phyloP scores from a whole-genome alignment of 2,888 invertebrate genomes.

The Tenthredo mesomela region DNA sequence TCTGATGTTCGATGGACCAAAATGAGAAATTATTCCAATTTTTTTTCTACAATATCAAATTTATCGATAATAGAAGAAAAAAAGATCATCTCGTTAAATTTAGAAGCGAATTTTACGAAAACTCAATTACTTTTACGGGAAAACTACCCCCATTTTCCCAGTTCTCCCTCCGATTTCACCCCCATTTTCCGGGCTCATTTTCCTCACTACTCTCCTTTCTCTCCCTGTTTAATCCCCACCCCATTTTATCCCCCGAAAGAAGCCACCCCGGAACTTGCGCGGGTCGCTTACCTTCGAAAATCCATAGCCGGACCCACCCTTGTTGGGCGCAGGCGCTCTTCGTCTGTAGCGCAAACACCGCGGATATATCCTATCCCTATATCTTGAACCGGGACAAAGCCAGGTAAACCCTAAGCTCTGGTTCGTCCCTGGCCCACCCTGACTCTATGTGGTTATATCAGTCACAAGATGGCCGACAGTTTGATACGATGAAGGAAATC shows the following conservation, averaged over 20 bases:
- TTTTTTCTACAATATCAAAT: too few relatives aligned
- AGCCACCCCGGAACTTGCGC: slow-evolving; percentile 72
- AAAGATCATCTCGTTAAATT: too few relatives aligned
- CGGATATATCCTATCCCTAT: slow-evolving; percentile 12
- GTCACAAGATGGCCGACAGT: slow-evolving; percentile 68
- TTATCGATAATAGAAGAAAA: too few relatives aligned
- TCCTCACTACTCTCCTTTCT: not conserved
- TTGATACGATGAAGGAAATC: slow-evolving; percentile 9
- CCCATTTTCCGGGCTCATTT: slow-evolving; percentile 57
- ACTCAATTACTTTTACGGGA: too few relatives aligned
- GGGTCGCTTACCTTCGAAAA: slow-evolving; percentile 75
- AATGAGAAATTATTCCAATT: too few relatives aligned
- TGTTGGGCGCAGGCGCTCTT: slow-evolving; percentile 71
- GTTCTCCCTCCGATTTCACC: slow-evolving; percentile 16
- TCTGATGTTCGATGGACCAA: not conserved
- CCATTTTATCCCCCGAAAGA: slow-evolving; percentile 42
- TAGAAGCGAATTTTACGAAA: too few relatives aligned
- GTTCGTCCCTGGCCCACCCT: slow-evolving; percentile 22
- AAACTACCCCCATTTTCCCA: slow-evolving; percentile 17
- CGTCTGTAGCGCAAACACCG: not conserved
- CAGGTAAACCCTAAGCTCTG: slow-evolving; percentile 18
- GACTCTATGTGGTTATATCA: slow-evolving; percentile 63
- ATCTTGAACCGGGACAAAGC: slow-evolving; percentile 32
- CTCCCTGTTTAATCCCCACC: slow-evolving; percentile 26
- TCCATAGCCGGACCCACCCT: slow-evolving; percentile 76